These are phyloP conservation scores for Sesamia inferens DNA, from an alignment of 2,888 invertebrate genomes.

Conservation along the genomic window DNA sequence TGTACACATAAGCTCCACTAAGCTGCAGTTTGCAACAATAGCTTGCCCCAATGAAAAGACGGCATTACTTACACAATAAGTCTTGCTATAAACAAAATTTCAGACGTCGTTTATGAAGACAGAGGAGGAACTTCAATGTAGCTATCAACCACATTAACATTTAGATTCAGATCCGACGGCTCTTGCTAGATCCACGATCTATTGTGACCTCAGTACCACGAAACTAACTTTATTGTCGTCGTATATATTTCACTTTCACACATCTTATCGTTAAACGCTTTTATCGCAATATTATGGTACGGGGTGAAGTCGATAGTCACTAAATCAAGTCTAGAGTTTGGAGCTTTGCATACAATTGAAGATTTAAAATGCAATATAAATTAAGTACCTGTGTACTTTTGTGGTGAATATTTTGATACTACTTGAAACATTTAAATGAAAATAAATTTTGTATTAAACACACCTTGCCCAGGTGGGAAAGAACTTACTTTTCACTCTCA, in stretches of 20 bases:
- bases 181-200: slow-evolving; percentile 64
- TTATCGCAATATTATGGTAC: slow-evolving; percentile 27
- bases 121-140: slow-evolving; percentile 28
- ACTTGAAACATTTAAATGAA: slow-evolving; percentile 10
- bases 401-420: slow-evolving; percentile 2
- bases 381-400: not conserved
- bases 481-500: slow-evolving; percentile 43
- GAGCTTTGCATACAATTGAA: slow-evolving; percentile 26
- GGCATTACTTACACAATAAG: slow-evolving; percentile 16
- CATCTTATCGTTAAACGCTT: slow-evolving; percentile 18
- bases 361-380: slow-evolving; percentile 31
- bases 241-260: slow-evolving; percentile 3
- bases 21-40: slow-evolving; percentile 60
- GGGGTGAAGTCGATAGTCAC: slow-evolving; percentile 27
- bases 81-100: slow-evolving; percentile 36
- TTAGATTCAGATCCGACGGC: slow-evolving; percentile 63
- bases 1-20: slow-evolving; percentile 63
- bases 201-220: slow-evolving; percentile 52
- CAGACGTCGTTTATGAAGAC: slow-evolving; percentile 32
- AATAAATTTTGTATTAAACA: slow-evolving; percentile 26
- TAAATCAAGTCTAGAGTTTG: slow-evolving; percentile 38
- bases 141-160: slow-evolving; percentile 63
- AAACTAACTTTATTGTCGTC: slow-evolving; percentile 16
- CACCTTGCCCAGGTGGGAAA: slow-evolving; percentile 31
- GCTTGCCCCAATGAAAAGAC: slow-evolving; percentile 22